These are phyloP conservation scores for Acrossocheilus wenchowensis DNA, from an alignment of 2,797 vertebrate species.

Conservation along the genomic window DNA sequence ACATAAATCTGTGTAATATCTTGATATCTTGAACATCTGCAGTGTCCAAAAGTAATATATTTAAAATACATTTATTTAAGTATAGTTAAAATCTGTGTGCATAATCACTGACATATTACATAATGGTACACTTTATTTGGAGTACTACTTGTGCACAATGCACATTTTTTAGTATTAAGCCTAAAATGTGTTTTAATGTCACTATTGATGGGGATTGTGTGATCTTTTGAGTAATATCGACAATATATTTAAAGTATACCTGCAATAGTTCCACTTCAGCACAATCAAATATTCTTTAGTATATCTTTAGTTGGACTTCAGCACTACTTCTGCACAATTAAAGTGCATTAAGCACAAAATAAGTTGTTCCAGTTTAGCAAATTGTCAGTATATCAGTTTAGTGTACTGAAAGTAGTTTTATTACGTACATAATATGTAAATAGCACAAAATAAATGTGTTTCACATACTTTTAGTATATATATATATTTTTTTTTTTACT, in stretches of 20 bases:
- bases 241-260: background rate
- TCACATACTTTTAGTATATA: background rate
- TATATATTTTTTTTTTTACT: background rate
- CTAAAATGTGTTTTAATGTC: background rate
- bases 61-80: background rate
- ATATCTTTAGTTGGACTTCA: background rate
- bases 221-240: background rate
- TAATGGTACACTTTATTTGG: background rate
- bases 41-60: background rate
- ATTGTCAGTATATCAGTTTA: background rate
- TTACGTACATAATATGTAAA: background rate
- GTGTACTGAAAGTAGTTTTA: no score
- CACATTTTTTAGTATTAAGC: background rate
- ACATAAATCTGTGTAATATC: background rate
- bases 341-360: background rate
- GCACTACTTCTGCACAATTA: no score
- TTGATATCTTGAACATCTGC: slow-evolving; percentile 4
- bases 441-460: background rate
- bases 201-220: background rate
- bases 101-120: background rate
- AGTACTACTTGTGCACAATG: background rate
- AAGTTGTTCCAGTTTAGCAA: background rate
- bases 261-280: background rate
- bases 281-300: background rate
- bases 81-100: background rate